phyloP scores from a whole-genome alignment of 2,113 vertebrate genomes.

The Vireo altiloquus region DNA sequence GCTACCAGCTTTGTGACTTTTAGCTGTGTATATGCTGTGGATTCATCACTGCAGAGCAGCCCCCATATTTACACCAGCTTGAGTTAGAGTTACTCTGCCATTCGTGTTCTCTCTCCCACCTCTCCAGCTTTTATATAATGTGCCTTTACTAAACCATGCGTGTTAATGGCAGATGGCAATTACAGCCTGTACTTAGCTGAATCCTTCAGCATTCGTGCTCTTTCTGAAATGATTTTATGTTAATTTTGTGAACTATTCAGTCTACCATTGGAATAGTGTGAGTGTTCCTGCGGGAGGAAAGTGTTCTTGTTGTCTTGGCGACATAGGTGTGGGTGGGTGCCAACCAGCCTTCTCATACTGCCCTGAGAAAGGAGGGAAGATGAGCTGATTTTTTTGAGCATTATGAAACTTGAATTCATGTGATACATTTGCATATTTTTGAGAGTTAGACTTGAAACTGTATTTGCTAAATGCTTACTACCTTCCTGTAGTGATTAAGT shows the following conservation, averaged over 20 bases:
- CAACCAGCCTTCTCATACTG: slow-evolving; percentile 4
- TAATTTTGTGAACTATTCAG: slow-evolving; percentile 37
- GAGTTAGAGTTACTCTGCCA: neutral
- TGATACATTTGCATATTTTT: neutral
- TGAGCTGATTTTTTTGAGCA: neutral
- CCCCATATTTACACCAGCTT: neutral
- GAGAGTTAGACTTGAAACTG: neutral
- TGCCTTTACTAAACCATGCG: slow-evolving; percentile 22
- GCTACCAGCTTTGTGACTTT: neutral
- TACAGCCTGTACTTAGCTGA: slow-evolving; percentile 38
- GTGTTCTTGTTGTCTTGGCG: slow-evolving; percentile 45
- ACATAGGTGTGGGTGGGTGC: slow-evolving; percentile 54
- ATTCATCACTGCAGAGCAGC: neutral
- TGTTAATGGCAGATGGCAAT: slow-evolving; percentile 58
- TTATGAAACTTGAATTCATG: slow-evolving; percentile 41
- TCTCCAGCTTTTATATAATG: slow-evolving; percentile 22
- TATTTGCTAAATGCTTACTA: neutral
- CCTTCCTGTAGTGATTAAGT: neutral
- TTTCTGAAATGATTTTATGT: slow-evolving; percentile 3
- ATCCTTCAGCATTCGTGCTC: slow-evolving; percentile 20
- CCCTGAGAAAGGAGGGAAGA: neutral
- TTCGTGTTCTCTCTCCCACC: neutral
- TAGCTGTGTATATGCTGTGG: neutral
- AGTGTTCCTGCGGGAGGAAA: slow-evolving; percentile 41
- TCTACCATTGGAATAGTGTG: neutral